These are phyloP conservation scores for Agrotis exclamationis DNA, from an alignment of 2,888 invertebrate genomes.

Conservation along the genomic window DNA sequence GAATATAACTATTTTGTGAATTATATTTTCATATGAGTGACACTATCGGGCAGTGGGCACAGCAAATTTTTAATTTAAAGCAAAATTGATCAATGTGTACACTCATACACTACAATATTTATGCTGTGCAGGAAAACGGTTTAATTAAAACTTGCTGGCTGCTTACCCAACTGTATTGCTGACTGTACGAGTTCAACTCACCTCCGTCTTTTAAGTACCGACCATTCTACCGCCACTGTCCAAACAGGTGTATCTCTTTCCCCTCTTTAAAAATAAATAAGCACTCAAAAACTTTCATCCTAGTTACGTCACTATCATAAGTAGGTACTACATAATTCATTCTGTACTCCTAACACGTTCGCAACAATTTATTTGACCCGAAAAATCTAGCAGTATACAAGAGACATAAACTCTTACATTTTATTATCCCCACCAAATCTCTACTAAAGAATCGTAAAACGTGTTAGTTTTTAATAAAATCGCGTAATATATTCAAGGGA, in stretches of 20 bases:
- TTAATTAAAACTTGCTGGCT: too few relatives aligned
- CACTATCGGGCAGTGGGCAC: too few relatives aligned
- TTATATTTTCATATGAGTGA: too few relatives aligned
- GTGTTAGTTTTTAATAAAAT: conserved; percentile 61
- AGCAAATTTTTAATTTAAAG: too few relatives aligned
- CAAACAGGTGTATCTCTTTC: background rate
- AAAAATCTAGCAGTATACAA: conserved; percentile 54
- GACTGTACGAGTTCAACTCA: too few relatives aligned
- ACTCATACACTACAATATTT: too few relatives aligned
- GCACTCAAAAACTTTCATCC: background rate
- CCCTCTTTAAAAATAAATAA: background rate
- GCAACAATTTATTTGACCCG: conserved; percentile 56
- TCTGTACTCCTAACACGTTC: conserved; percentile 46
- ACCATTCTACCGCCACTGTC: background rate
- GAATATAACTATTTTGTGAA: too few relatives aligned
- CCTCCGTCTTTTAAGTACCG: too few relatives aligned
- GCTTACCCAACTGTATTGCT: too few relatives aligned
- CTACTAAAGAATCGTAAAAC: conserved; percentile 54
- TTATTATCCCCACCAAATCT: conserved; percentile 54
- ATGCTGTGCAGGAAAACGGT: too few relatives aligned
- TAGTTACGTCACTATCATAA: conserved; percentile 15
- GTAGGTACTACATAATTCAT: conserved; percentile 32
- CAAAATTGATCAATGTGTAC: too few relatives aligned
- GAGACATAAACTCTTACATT: conserved; percentile 50
- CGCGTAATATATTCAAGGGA: conserved; percentile 33